phyloP scores from a whole-genome alignment of 2,797 vertebrate genomes.

The Jordanella pulchra region DNA sequence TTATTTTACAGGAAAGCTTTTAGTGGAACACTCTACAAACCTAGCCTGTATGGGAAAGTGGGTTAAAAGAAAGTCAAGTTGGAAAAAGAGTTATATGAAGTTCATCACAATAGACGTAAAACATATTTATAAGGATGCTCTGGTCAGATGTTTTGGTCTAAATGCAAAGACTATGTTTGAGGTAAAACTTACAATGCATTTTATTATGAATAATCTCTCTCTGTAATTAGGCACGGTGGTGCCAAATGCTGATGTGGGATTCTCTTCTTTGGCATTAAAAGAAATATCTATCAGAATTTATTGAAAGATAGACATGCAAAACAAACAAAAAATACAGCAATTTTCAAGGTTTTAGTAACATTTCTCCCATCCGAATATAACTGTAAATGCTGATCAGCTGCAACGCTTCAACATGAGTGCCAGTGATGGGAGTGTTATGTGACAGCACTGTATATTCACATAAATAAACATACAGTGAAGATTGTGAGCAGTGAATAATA shows the following conservation, averaged over 20 bases:
- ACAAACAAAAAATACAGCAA: neutral
- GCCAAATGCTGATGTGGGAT: neutral
- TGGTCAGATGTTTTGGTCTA: neutral
- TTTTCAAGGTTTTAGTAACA: neutral
- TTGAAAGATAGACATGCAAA: neutral
- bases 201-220: neutral
- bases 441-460: slow-evolving; percentile 46
- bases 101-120: neutral
- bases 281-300: neutral
- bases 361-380: neutral
- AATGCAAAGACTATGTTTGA: neutral
- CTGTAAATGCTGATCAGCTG: slow-evolving; percentile 26
- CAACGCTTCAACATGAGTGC: slow-evolving; percentile 27
- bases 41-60: neutral
- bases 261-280: neutral
- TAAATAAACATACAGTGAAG: slow-evolving; percentile 53
- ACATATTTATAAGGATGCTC: neutral
- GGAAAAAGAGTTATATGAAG: neutral
- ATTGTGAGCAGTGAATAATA: slow-evolving; percentile 53
- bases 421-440: slow-evolving; percentile 19
- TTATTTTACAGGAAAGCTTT: neutral
- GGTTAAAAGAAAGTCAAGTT: neutral
- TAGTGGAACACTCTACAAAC: neutral
- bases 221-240: neutral
- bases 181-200: neutral